Conservation (phyloP, 2,797 vertebrate species). For the Euthynnus affinis region DNA sequence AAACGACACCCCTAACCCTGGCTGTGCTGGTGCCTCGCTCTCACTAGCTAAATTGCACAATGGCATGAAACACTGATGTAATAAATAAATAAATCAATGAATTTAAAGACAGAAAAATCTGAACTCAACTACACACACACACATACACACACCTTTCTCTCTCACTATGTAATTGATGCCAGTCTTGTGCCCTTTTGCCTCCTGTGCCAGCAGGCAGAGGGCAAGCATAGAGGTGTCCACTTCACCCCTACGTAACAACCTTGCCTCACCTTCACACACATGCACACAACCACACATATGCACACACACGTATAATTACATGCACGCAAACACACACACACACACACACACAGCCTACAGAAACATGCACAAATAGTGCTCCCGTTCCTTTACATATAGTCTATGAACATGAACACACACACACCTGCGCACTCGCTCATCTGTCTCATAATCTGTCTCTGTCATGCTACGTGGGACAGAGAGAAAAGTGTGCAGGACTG, state of each 20-base stretch:
- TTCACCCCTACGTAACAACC: slow-evolving; percentile 82
- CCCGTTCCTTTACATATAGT: neutral
- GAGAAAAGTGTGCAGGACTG: slow-evolving; percentile 2
- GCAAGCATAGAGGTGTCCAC: slow-evolving; percentile 78
- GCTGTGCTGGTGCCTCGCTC: slow-evolving; percentile 29
- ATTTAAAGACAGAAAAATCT: slow-evolving; percentile 33
- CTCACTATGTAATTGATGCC: slow-evolving; percentile 83
- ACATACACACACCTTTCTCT: slow-evolving; percentile 27
- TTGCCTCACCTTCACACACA: slow-evolving; percentile 85
- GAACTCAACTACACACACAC: neutral
- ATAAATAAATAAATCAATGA: slow-evolving; percentile 39
- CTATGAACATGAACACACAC: neutral
- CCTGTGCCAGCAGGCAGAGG: slow-evolving; percentile 78
- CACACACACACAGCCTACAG: neutral
- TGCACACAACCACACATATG: slow-evolving; percentile 36
- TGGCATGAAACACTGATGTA: slow-evolving; percentile 28
- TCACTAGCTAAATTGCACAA: slow-evolving; percentile 16
- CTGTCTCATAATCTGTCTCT: slow-evolving; percentile 69
- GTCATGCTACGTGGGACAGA: slow-evolving; percentile 63
- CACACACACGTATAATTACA: slow-evolving; percentile 9
- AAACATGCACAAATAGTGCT: neutral
- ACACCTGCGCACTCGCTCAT: neutral
- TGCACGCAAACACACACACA: slow-evolving; percentile 14
- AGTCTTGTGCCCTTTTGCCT: slow-evolving; percentile 82
- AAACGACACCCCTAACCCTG: slow-evolving; percentile 37